Evolutionary conservation across 2,888 invertebrate genomes (phyloP).

Genomic region (Diloba caeruleocephala): DNA sequence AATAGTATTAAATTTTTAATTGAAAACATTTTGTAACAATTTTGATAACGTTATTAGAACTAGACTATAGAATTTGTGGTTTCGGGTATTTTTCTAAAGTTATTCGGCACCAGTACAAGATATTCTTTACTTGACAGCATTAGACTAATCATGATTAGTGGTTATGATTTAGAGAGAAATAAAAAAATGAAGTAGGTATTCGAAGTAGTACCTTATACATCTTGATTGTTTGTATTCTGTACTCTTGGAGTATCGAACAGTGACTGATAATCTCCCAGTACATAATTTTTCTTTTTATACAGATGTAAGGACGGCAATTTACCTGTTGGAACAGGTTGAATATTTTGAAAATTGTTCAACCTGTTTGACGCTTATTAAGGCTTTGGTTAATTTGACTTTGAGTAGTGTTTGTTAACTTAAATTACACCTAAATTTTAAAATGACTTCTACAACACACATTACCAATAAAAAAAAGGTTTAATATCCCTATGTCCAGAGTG

Average conservation of each 20-base stretch:
- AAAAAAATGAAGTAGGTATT: background rate
- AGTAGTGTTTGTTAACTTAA: background rate
- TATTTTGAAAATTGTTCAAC: constrained; percentile 1
- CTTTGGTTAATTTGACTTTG: constrained; percentile 29
- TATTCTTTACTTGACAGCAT: no score
- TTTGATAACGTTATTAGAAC: no score
- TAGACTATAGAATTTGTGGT: no score
- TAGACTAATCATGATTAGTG: no score
- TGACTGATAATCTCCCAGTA: constrained; percentile 30
- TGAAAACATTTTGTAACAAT: no score
- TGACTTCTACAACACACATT: no score
- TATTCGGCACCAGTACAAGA: no score
- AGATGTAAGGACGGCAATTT: constrained; percentile 9
- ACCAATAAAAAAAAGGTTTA: no score
- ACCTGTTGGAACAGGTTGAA: constrained; percentile 10
- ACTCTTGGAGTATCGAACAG: constrained; percentile 13
- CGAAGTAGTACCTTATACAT: constrained; percentile 43
- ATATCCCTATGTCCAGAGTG: no score
- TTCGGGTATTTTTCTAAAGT: no score
- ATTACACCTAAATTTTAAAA: no score
- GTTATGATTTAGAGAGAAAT: background rate
- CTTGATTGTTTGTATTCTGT: constrained; percentile 19
- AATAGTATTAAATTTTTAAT: no score
- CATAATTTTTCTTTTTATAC: constrained; percentile 40
- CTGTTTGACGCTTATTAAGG: constrained; percentile 17